Percentiles rank a stretch among this genome's conserved stretches.
phyloP scores from a whole-genome alignment of 1,140 invertebrate species.

The Drosophila sp. region DNA sequence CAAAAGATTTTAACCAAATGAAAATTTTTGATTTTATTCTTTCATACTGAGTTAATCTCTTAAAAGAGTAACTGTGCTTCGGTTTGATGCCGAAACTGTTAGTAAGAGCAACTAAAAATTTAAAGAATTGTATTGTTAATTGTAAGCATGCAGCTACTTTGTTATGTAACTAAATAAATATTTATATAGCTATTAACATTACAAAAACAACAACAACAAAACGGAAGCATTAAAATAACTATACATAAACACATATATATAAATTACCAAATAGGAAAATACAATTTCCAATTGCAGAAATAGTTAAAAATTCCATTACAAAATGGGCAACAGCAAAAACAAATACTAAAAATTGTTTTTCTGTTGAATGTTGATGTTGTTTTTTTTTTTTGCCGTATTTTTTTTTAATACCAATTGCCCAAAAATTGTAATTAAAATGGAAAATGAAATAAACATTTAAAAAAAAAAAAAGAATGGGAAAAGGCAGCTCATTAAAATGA shows the following conservation, averaged over 20 bases:
- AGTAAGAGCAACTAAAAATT: slow-evolving; percentile 40
- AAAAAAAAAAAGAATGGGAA: slow-evolving; percentile 21
- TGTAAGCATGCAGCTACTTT: slow-evolving; percentile 71
- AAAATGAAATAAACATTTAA: slow-evolving; percentile 41
- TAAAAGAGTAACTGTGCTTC: background rate
- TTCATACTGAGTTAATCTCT: background rate
- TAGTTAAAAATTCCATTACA: slow-evolving; percentile 75
- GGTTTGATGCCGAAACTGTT: slow-evolving; percentile 17
- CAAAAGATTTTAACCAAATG: background rate
- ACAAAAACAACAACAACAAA: slow-evolving; percentile 13
- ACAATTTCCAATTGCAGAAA: slow-evolving; percentile 34
- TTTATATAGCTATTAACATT: slow-evolving; percentile 68
- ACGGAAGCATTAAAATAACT: slow-evolving; percentile 19
- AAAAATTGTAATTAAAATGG: slow-evolving; percentile 74
- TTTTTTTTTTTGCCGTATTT: slow-evolving; percentile 34
- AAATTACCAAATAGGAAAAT: slow-evolving; percentile 27
- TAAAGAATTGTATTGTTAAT: slow-evolving; percentile 61
- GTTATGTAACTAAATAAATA: slow-evolving; percentile 77
- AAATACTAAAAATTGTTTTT: slow-evolving; percentile 18
- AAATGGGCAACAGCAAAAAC: slow-evolving; percentile 42
- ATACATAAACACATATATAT: slow-evolving; percentile 22
- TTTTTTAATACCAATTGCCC: slow-evolving; percentile 61
- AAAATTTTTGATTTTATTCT: slow-evolving; percentile 7
- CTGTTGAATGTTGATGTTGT: slow-evolving; percentile 12
- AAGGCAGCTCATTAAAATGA: slow-evolving; percentile 63